Evolutionary conservation across 2,113 vertebrate genomes (phyloP), one percentile per base, ranked within the genome.

Genomic region (Coreoperca whiteheadi): DNA sequence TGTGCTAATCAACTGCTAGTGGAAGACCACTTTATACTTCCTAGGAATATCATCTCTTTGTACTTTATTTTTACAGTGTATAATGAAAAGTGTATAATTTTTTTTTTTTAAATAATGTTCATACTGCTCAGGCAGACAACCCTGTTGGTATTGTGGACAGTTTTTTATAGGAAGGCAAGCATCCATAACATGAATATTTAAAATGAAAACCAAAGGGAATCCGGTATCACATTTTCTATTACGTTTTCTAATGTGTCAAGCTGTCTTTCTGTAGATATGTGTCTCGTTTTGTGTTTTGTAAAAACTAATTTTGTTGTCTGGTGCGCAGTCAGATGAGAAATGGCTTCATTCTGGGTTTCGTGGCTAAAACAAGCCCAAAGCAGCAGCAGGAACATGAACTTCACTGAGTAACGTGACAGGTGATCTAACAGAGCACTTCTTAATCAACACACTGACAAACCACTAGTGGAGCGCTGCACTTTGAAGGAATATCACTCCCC

Each of bases 1-100:
- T 6, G 16, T 6, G 77, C 73, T 87, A 73, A 83, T 83, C 77
- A 77, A 74, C 67, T 41, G 66, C 72, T 28, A 6, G 34, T 23
- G 48, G 68, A 53, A n/a, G 76, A 77, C 32, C 34, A 48, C 50
- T 56, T 72, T 23, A 46, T 30, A 68, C 39, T n/a, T 15, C 9
- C 46, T 23, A 34, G 66, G 37, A 84, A 51, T 32, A 28, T 57
- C 15, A 20, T 37, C 25, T 53, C 48, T 50, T 16, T 10, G 20
- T 6, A 39, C 3, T 68, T 69, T 65, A 8, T 43, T 75, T 79
- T 41, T 15, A 46, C 50, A 9, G 7, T 20, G 5, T 25, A n/a
- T n/a, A n/a, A n/a, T n/a, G n/a, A n/a, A n/a, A n/a, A 30, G 8
- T 7, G 50, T 59, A 32, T 69, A 18, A 23, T 75, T 59, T 77